Base-by-base conservation (phyloP, 2,113 vertebrate genomes). In the Ursus arctos region DNA sequence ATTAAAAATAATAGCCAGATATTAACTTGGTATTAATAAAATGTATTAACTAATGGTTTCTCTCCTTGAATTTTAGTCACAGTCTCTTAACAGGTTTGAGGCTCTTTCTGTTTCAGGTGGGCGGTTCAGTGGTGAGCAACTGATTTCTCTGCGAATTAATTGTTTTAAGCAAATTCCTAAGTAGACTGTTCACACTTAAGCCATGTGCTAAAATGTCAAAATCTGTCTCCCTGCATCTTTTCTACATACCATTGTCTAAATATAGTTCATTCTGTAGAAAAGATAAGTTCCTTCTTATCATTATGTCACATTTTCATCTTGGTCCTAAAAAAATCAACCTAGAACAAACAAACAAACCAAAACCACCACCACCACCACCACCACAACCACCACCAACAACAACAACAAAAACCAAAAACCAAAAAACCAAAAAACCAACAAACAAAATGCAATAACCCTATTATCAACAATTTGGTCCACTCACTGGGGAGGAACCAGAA, bases 191-290 rank as follows among this genome's bases (percentile, higher is more conserved):
- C 53, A 87, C 47, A 95, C 43, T 51, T 88, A 74, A 59, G 8
- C 76, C 33, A 80, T 72, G 22, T 87, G 81, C 83, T 76, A 84
- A 94, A 55, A 84, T 69, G 51, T 31, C 53, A 93, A 96, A 79
- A 59, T 82, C 85, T 67, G n/a, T 92, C 55, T 95, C 36, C 43
- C 3, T 84, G 43, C 4, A 33, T 67, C 12, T 79, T 67, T 49
- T 83, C 14, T 84, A 26, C 82, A 43, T 16, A 59, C 82, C 4
- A 33, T 43, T 86, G 31, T 88, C 72, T 92, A 89, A 76, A 82
- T 72, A 47, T 79, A 57, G 11, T 82, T 89, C 31, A 31, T 69
- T 53, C 6, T 91, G 14, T 13, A 21, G n/a, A 16, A 31, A 88
- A 15, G 74, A 33, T 24, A 95, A 88, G 12, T 93, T 86, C 74